Conservation (phyloP, 92 coral and sea anemone species). For the Pocillopora meandrina region DNA sequence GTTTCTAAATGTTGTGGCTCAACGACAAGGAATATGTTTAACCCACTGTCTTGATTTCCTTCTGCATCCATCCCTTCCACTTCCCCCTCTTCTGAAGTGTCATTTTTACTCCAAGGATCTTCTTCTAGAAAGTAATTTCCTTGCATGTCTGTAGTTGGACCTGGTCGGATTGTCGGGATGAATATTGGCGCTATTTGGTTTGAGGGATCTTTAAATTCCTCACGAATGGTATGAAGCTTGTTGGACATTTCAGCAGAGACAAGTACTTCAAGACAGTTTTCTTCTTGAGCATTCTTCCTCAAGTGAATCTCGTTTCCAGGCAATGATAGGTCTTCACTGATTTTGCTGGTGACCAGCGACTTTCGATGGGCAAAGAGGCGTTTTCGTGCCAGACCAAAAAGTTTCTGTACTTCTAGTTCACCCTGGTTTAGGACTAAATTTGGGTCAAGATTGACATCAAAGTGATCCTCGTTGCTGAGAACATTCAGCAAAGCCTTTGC, state of each 20-base stretch:
- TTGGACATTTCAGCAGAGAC: background rate
- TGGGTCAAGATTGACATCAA: background rate
- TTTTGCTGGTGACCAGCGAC: slow-evolving; percentile 29
- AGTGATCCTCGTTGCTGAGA: slow-evolving; percentile 13
- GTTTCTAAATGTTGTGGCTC: slow-evolving; percentile 32
- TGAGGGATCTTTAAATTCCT: slow-evolving; percentile 26
- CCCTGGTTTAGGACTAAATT: background rate
- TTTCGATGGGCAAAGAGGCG: slow-evolving; percentile 48
- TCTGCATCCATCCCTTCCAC: background rate
- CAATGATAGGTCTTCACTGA: background rate
- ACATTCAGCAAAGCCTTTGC: slow-evolving; percentile 36
- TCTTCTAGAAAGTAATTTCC: slow-evolving; percentile 59
- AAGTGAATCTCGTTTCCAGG: slow-evolving; percentile 22
- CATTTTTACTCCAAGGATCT: slow-evolving; percentile 55
- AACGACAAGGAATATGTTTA: slow-evolving; percentile 49
- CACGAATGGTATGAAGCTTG: slow-evolving; percentile 9
- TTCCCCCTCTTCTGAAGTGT: background rate
- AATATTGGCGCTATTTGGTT: slow-evolving; percentile 52
- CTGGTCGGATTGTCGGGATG: slow-evolving; percentile 57
- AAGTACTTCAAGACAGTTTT: background rate
- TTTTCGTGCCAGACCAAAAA: slow-evolving; percentile 16
- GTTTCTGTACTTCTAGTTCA: background rate
- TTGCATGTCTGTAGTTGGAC: slow-evolving; percentile 24
- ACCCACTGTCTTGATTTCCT: background rate
- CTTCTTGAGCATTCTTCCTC: background rate